Percentiles rank a stretch among this genome's conserved stretches.
These are phyloP conservation scores for Drosophila sp. DNA, from an alignment of 1,140 invertebrate species.

Conservation along the genomic window DNA sequence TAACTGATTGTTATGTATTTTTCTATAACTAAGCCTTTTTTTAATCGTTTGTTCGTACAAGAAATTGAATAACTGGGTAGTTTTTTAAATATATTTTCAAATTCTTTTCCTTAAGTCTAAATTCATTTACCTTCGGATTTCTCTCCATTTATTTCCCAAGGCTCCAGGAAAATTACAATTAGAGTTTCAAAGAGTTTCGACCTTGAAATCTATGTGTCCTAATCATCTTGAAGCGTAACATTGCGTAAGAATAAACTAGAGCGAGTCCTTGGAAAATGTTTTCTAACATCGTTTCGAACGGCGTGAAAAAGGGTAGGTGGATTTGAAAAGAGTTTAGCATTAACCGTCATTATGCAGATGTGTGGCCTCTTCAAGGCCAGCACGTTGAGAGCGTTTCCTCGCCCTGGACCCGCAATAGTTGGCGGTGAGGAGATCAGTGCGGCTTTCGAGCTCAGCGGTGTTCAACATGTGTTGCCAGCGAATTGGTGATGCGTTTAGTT, in stretches of 20 bases:
- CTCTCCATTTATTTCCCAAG: too few relatives aligned
- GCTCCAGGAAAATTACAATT: not conserved
- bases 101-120: too few relatives aligned
- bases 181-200: conserved; percentile 21
- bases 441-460: conserved; percentile 39
- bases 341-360: conserved; percentile 13
- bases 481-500: conserved; percentile 18
- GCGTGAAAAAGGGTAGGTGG: conserved; percentile 21
- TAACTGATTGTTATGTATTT: too few relatives aligned
- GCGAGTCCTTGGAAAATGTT: not conserved
- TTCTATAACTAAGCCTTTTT: too few relatives aligned
- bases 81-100: too few relatives aligned
- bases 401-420: conserved; percentile 1
- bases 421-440: conserved; percentile 49
- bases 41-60: too few relatives aligned
- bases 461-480: conserved; percentile 54
- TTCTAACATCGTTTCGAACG: conserved; percentile 56
- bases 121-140: too few relatives aligned
- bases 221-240: conserved; percentile 38
- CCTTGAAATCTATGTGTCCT: conserved; percentile 23
- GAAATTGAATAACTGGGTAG: too few relatives aligned
- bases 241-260: conserved; percentile 65
- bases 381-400: conserved; percentile 2
- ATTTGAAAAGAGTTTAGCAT: conserved; percentile 59
- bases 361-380: conserved; percentile 55